Base-by-base conservation (phyloP, 2,797 vertebrate genomes). In the Sylvilagus floridanus region DNA sequence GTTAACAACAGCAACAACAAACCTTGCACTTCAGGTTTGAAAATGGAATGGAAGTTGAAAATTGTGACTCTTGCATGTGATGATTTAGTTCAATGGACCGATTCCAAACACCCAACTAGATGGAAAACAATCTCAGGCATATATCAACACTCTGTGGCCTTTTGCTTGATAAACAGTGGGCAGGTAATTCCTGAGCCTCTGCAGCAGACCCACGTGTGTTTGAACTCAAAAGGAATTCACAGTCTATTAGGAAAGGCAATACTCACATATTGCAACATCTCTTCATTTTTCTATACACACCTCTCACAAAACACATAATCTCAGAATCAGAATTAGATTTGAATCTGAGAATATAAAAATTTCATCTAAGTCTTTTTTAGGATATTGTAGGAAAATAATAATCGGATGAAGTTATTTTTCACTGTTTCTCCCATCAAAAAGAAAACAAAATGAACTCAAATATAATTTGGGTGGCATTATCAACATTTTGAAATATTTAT, bases 381-480 rank as follows among this genome's bases (percentile, higher is more conserved):
- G 37, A 63, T 42, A 71, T 42, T 24, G 7, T 4, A 68, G 30
- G 79, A 88, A 94, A 75, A 50, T 30, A 37, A 17, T 28, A 62
- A 8, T 30, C 4, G 73, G 12, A 9, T 14, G 13, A 1, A 4
- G 8, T 71, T 78, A 47, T 54, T 85, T 82, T 68, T 62, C 32
- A 52, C 14, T 17, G 2, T 71, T 73, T 60, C 26, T 28, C 13
- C 1, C 9, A 78, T 54, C 2, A 3, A 28, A 85, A 50, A 75
- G 28, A 68, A 68, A 77, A 68, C 22, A 54, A 73, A 89, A 83
- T 22, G 60, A 84, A 79, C 50, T 37, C 24, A 95, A 92, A 63
- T 47, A 30, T 87, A 77, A 91, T 32, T 35, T 60, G 42, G 54
- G 6, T 68, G 69, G n/a, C 22, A 7, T 71, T 85, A 5, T 35